Evolutionary conservation across 2,797 vertebrate species (phyloP).

Genomic region (Chelon auratus): DNA sequence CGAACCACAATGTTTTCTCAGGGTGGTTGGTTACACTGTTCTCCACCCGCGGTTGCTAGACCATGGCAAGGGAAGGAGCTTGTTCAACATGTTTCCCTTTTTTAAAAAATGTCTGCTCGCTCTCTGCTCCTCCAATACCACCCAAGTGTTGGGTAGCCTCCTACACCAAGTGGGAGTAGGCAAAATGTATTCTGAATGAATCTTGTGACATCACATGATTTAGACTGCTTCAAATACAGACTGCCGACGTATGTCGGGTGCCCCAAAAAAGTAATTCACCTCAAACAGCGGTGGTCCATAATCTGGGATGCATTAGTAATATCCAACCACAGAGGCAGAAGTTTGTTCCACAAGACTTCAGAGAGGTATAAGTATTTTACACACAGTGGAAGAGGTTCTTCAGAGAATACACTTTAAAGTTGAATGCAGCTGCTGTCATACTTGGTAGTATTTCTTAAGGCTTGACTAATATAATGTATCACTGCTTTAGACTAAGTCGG

Average conservation of each 20-base stretch:
- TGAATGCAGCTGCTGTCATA: constrained; percentile 22
- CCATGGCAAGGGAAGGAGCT: constrained; percentile 82
- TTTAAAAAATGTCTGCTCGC: constrained; percentile 58
- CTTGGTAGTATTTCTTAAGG: constrained; percentile 12
- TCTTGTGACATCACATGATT: constrained; percentile 85
- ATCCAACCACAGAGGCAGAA: constrained; percentile 61
- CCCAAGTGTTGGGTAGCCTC: constrained; percentile 80
- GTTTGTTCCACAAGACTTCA: constrained; percentile 50
- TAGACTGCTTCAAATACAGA: constrained; percentile 74
- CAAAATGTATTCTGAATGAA: constrained; percentile 63
- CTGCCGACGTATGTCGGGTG: constrained; percentile 62
- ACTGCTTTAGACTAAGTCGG: constrained; percentile 11
- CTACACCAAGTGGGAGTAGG: constrained; percentile 57
- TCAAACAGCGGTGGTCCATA: constrained; percentile 74
- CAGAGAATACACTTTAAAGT: constrained; percentile 3
- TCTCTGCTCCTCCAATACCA: constrained; percentile 80
- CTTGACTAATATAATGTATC: constrained; percentile 1
- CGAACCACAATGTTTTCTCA: constrained; percentile 86
- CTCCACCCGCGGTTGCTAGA: constrained; percentile 82
- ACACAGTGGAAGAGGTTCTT: constrained; percentile 23
- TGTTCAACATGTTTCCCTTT: constrained; percentile 86
- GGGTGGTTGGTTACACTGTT: constrained; percentile 82
- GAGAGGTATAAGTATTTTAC: constrained; percentile 45
- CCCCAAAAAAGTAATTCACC: constrained; percentile 59
- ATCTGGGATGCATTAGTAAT: constrained; percentile 72